Conservation (phyloP, 2,113 vertebrate species). For the Panurus biarmicus region DNA sequence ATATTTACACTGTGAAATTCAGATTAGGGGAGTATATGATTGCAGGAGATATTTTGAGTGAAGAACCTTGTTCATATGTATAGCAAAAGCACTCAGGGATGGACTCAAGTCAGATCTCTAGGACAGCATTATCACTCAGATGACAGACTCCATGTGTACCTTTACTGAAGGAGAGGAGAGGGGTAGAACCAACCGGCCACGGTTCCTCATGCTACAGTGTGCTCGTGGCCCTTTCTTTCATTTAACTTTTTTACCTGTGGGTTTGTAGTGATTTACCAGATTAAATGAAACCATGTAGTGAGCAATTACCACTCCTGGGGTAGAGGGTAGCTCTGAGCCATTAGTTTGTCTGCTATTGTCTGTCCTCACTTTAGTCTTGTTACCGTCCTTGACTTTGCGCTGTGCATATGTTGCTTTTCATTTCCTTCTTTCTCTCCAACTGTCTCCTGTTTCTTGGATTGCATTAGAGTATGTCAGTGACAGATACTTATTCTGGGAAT, state of each 20-base stretch:
- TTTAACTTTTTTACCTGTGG: background rate
- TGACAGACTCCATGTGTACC: background rate
- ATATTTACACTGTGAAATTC: background rate
- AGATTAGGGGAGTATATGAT: background rate
- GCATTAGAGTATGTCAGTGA: background rate
- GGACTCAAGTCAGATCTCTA: background rate
- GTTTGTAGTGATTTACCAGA: background rate
- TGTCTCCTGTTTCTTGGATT: background rate
- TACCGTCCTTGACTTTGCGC: background rate
- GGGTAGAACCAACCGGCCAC: fast-evolving
- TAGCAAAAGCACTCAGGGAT: background rate
- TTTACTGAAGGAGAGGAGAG: background rate
- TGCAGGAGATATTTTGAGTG: background rate
- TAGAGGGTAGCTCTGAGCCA: background rate
- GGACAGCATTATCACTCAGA: background rate
- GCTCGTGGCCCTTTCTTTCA: background rate
- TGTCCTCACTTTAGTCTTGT: background rate
- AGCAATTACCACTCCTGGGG: background rate
- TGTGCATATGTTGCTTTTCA: background rate
- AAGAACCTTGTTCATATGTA: background rate
- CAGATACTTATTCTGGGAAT: background rate
- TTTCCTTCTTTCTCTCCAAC: background rate
- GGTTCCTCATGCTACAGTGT: background rate
- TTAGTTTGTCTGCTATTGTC: background rate
- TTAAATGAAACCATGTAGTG: background rate